A percentile compares a stretch with the other conserved stretches of the same genome.
Conservation (phyloP, 2,888 invertebrate genomes). For the Perizoma flavofasciatum region DNA sequence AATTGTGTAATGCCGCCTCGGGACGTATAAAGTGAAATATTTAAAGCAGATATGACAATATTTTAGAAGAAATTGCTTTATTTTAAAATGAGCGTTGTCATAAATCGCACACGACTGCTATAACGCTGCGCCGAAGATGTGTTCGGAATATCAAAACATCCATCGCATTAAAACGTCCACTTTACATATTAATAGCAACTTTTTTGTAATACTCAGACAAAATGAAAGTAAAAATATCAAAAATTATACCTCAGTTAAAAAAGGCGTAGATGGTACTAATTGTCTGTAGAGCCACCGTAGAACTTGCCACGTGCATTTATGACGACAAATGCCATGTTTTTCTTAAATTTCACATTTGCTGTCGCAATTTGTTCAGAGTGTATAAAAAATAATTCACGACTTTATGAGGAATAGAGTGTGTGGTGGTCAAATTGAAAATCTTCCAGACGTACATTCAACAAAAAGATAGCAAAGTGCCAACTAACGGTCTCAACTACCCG, state of each 20-base stretch:
- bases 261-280: too few species aligned
- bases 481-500: too few species aligned
- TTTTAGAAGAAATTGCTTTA: constrained; percentile 81
- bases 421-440: too few species aligned
- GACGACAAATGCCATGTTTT: too few species aligned
- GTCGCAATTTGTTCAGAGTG: too few species aligned
- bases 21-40: constrained; percentile 79
- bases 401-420: too few species aligned
- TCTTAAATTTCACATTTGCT: too few species aligned
- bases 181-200: constrained; percentile 52
- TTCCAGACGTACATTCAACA: too few species aligned
- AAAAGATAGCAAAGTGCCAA: too few species aligned
- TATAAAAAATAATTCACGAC: too few species aligned
- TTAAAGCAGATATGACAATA: constrained; percentile 80
- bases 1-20: constrained; percentile 70
- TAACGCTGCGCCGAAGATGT: constrained; percentile 69
- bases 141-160: constrained; percentile 70
- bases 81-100: constrained; percentile 75
- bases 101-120: constrained; percentile 75
- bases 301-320: too few species aligned
- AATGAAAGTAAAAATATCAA: neutral
- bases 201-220: neutral
- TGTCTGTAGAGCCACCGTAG: too few species aligned
- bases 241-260: neutral
- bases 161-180: constrained; percentile 61